Evolutionary conservation across 1,140 invertebrate genomes (phyloP).

Genomic region (Bombus sylvicola): DNA sequence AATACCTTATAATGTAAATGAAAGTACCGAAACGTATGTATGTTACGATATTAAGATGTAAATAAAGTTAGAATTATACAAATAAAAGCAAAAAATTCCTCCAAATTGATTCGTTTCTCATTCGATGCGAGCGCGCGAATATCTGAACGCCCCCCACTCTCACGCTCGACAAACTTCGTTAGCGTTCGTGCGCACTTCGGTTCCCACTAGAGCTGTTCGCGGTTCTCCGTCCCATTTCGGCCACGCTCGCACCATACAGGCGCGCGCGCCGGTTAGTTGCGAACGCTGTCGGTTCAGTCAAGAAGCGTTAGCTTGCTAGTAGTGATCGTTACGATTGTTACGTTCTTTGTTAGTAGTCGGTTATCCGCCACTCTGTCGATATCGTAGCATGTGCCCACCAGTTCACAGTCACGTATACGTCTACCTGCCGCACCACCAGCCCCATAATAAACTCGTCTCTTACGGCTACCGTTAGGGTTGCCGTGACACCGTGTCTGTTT

Average conservation of each 20-base stretch:
- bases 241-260: not conserved
- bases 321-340: not conserved
- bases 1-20: not conserved
- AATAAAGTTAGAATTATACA: constrained; percentile 21
- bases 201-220: not conserved
- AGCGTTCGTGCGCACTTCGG: not conserved
- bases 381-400: constrained; percentile 80
- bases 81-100: constrained; percentile 11
- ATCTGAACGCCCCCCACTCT: not conserved
- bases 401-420: constrained; percentile 71
- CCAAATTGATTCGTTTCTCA: not conserved
- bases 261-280: constrained; percentile 11
- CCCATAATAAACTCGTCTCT: constrained; percentile 75
- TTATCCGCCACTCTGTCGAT: constrained; percentile 57
- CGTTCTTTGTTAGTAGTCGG: constrained; percentile 8
- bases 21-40: not conserved
- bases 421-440: constrained; percentile 73
- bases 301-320: constrained; percentile 13
- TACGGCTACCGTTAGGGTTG: constrained; percentile 78
- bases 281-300: constrained; percentile 10
- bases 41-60: constrained; percentile 17
- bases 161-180: constrained; percentile 1
- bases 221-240: not conserved
- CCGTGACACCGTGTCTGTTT: not conserved
- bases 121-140: constrained; percentile 3